phyloP scores from a whole-genome alignment of 2,797 vertebrate species.

The Peromyscus nudipes region DNA sequence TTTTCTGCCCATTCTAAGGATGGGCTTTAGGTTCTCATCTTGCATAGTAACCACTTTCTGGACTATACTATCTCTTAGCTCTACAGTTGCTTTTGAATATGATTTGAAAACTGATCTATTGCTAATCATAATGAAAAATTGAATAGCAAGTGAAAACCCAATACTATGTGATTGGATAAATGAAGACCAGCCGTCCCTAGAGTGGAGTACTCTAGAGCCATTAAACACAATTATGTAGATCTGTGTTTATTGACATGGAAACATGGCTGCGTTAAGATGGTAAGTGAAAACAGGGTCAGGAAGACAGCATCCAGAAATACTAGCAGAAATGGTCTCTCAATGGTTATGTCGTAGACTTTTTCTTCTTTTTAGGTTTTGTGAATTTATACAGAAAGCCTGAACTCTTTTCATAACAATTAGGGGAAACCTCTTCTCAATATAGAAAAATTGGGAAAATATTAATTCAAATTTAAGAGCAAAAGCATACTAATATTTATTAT shows the following conservation, averaged over 20 bases:
- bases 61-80: not conserved
- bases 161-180: constrained; percentile 31
- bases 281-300: not conserved
- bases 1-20: not conserved
- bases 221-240: constrained; percentile 58
- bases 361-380: constrained; percentile 14
- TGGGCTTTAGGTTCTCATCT: not conserved
- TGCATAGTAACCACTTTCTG: not conserved
- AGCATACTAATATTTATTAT: not conserved
- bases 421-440: not conserved
- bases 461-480: constrained; percentile 18
- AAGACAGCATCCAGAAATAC: not conserved
- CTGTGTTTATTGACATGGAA: constrained; percentile 16
- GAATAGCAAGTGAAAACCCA: constrained; percentile 45
- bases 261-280: not conserved
- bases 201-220: constrained; percentile 47
- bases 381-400: not conserved
- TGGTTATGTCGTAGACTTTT: not conserved
- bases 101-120: constrained; percentile 11
- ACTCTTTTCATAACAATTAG: constrained; percentile 18
- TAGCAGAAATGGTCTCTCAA: not conserved
- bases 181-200: constrained; percentile 33
- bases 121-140: constrained; percentile 57
- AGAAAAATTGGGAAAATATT: not conserved
- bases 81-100: not conserved